Percentiles rank a stretch among this genome's conserved stretches.
Evolutionary conservation across 2,797 vertebrate species (phyloP).

Genomic region (Lycodopsis pacificus): DNA sequence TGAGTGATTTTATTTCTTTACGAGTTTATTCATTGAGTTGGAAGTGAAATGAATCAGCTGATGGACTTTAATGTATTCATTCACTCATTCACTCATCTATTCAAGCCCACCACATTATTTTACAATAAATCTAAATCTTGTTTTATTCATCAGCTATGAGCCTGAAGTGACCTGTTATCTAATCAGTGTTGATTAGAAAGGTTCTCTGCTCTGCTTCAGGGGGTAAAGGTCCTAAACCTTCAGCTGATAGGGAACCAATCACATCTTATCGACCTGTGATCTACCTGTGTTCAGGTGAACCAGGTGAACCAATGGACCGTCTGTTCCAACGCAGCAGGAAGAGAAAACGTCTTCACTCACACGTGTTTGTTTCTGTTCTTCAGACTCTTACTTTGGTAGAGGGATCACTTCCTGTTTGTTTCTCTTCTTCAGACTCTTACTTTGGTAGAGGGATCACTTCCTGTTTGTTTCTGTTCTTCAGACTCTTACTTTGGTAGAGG

Average conservation of each 20-base stretch:
- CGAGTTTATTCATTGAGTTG: neutral
- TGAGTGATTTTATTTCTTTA: neutral
- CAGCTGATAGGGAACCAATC: slow-evolving; percentile 16
- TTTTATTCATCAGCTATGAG: neutral
- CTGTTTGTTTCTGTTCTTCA: too few species aligned
- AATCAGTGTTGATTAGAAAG: slow-evolving; percentile 68
- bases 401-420: too few species aligned
- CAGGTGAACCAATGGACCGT: slow-evolving; percentile 17
- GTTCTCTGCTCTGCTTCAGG: too few species aligned
- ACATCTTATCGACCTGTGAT: slow-evolving; percentile 43
- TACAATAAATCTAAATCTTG: too few species aligned
- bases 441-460: too few species aligned
- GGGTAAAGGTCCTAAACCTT: too few species aligned
- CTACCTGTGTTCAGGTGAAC: neutral
- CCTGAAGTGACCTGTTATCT: slow-evolving; percentile 64
- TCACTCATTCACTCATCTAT: too few species aligned
- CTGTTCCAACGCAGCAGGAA: slow-evolving; percentile 36
- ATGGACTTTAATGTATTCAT: too few species aligned
- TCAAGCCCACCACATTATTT: too few species aligned
- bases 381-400: slow-evolving; percentile 3
- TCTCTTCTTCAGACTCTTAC: too few species aligned
- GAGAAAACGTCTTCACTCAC: slow-evolving; percentile 34
- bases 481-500: too few species aligned
- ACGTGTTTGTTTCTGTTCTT: neutral
- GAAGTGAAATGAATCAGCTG: too few species aligned